phyloP scores from a whole-genome alignment of 2,113 vertebrate species.

The Calidris pugnax region DNA sequence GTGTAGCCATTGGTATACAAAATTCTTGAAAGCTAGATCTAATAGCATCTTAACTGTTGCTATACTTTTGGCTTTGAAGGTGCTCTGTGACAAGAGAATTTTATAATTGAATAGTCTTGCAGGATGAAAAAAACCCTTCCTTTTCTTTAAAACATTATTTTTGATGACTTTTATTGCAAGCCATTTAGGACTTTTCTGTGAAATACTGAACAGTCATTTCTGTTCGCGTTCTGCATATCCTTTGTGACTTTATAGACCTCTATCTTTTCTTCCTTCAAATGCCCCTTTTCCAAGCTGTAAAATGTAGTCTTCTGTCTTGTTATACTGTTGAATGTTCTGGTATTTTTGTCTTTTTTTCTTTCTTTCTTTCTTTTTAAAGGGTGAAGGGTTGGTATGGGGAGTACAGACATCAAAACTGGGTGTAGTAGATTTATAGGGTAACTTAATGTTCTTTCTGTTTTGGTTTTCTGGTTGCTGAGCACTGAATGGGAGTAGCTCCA shows the following conservation, averaged over 20 bases:
- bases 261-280: neutral
- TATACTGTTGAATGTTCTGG: neutral
- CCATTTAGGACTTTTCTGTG: rapidly evolving
- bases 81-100: neutral
- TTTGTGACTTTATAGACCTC: neutral
- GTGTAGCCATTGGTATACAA: neutral
- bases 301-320: neutral
- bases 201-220: neutral
- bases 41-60: neutral
- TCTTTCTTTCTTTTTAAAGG: neutral
- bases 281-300: neutral
- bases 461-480: neutral
- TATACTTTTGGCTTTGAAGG: neutral
- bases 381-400: neutral
- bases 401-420: neutral
- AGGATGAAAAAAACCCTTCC: neutral
- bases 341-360: neutral
- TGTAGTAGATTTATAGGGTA: neutral
- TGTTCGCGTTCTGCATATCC: neutral
- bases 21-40: neutral
- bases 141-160: neutral
- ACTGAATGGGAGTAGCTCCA: neutral
- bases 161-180: neutral
- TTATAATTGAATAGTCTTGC: neutral
- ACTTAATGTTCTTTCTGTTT: neutral